Evolutionary conservation across 2,797 vertebrate species (phyloP).

Genomic region (Spinus pinus): DNA sequence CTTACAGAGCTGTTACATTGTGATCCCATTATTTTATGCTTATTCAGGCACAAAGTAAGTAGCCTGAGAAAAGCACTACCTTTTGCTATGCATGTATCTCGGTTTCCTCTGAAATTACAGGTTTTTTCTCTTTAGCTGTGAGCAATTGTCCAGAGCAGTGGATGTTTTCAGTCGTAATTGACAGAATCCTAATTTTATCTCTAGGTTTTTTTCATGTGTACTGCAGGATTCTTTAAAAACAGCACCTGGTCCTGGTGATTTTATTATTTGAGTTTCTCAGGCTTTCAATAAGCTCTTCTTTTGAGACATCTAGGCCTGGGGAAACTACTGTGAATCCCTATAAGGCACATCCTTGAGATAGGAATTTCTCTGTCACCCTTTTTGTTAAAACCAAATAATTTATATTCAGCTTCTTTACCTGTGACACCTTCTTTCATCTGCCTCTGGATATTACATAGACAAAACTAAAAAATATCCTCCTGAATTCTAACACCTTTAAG

Average conservation of each 20-base stretch:
- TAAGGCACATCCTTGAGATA: background rate
- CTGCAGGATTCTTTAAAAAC: background rate
- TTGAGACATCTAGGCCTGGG: background rate
- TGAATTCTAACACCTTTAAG: background rate
- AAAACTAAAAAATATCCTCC: background rate
- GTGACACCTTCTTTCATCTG: background rate
- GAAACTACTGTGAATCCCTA: background rate
- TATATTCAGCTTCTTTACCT: background rate
- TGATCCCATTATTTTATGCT: background rate
- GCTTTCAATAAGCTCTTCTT: background rate
- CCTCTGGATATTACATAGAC: background rate
- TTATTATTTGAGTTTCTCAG: background rate
- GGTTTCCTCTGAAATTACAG: background rate
- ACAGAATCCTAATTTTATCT: background rate
- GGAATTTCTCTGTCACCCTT: background rate
- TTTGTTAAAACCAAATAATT: background rate
- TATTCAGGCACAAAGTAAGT: background rate
- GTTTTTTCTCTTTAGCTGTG: background rate
- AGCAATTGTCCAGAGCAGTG: background rate
- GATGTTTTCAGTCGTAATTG: background rate
- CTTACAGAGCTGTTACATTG: background rate
- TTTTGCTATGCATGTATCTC: background rate
- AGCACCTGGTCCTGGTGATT: background rate
- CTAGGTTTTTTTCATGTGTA: background rate
- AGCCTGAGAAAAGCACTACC: background rate